A percentile compares a stretch with the other conserved stretches of the same genome.
Conservation (phyloP, 2,888 invertebrate genomes). For the Drosophila vallismaia region DNA sequence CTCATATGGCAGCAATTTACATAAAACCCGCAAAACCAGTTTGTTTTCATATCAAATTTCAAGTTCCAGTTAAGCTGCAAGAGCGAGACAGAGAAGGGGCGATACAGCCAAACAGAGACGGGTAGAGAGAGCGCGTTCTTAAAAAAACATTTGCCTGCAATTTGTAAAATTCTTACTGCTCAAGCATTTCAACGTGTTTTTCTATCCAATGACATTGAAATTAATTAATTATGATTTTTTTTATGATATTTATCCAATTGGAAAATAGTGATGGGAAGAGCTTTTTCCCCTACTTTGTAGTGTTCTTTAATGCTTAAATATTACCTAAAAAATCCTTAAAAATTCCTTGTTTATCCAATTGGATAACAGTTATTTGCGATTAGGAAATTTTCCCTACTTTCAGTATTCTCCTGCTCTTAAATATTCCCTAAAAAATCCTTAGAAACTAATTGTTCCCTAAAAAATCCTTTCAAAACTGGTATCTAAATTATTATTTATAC, state of each 20-base stretch:
- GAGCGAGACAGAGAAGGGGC: constrained; percentile 9
- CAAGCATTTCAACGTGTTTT: constrained; percentile 20
- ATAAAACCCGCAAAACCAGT: constrained; percentile 81
- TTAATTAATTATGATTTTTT: constrained; percentile 17
- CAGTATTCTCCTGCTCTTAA: no score
- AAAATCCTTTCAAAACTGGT: no score
- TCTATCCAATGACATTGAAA: constrained; percentile 33
- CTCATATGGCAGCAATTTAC: constrained; percentile 78
- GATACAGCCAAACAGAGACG: constrained; percentile 8
- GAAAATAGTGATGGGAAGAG: not conserved
- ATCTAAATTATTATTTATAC: no score
- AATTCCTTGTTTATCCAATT: no score
- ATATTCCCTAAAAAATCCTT: no score
- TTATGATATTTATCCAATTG: constrained; percentile 15
- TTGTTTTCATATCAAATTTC: constrained; percentile 50
- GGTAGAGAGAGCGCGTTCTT: constrained; percentile 31
- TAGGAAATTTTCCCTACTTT: no score
- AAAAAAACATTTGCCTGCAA: constrained; percentile 40
- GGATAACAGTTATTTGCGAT: no score
- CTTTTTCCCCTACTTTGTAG: no score
- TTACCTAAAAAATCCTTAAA: no score
- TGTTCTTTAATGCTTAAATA: no score
- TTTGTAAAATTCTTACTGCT: constrained; percentile 33
- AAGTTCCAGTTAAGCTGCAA: constrained; percentile 55
- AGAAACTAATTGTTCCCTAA: no score